Evolutionary conservation across 2,113 vertebrate genomes (phyloP).

Genomic region (Propithecus coquereli): DNA sequence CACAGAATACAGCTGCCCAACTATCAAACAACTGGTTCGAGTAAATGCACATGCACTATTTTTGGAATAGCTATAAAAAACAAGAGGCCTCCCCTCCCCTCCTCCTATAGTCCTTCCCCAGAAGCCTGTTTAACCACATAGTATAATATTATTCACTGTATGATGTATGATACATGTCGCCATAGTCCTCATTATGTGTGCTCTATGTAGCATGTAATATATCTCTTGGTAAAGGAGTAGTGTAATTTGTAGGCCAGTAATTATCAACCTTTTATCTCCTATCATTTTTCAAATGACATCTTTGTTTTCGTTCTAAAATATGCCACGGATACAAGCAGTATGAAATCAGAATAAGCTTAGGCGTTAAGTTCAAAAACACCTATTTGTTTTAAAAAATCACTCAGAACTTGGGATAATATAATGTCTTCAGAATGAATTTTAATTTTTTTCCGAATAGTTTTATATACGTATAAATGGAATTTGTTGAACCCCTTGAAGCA

Average conservation of each 20-base stretch:
- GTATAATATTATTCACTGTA: not conserved
- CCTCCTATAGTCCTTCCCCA: not conserved
- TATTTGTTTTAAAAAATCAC: not conserved
- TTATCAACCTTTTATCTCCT: not conserved
- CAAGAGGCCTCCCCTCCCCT: not conserved
- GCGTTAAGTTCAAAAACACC: not conserved
- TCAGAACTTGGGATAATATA: not conserved
- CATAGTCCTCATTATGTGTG: not conserved
- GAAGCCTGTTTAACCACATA: not conserved
- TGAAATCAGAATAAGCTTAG: not conserved
- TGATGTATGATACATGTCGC: too few species aligned
- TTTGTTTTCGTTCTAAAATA: slow-evolving; percentile 10
- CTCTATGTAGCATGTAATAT: not conserved
- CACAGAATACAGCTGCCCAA: not conserved
- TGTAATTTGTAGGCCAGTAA: not conserved
- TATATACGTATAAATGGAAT: not conserved
- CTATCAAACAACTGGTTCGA: not conserved
- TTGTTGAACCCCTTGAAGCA: not conserved
- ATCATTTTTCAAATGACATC: not conserved
- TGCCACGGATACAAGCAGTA: not conserved
- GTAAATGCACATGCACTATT: not conserved
- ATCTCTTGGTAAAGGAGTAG: not conserved
- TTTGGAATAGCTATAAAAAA: not conserved
- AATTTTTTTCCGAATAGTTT: not conserved
- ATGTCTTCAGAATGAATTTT: not conserved